These are phyloP conservation scores for Onthophagus taurus DNA, from an alignment of 1,140 invertebrate species.

Conservation along the genomic window DNA sequence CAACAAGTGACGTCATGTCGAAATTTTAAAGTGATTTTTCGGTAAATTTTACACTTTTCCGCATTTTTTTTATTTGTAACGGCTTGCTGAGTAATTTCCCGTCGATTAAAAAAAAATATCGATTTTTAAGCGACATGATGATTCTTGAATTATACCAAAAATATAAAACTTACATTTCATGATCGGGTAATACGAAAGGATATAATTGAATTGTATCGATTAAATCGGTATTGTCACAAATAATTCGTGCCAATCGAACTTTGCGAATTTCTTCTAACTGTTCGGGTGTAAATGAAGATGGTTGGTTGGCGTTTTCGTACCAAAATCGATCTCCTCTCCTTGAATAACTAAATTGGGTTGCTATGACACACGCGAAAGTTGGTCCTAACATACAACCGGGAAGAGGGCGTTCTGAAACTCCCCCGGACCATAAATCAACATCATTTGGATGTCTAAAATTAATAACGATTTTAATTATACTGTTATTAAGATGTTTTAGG, in stretches of 20 bases:
- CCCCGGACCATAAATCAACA: constrained; percentile 87
- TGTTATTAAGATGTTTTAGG: background rate
- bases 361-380: constrained; percentile 93
- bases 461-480: constrained; percentile 9
- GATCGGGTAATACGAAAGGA: constrained; percentile 85
- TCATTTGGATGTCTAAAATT: constrained; percentile 64
- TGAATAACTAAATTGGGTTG: constrained; percentile 88
- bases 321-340: constrained; percentile 91
- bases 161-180: constrained; percentile 86
- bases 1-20: too few species aligned
- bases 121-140: too few species aligned
- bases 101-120: too few species aligned
- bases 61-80: too few species aligned
- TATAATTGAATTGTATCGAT: constrained; percentile 88
- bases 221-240: constrained; percentile 93
- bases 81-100: too few species aligned
- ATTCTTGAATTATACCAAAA: too few species aligned
- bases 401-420: constrained; percentile 79
- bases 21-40: too few species aligned
- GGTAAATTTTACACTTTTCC: too few species aligned
- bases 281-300: constrained; percentile 81
- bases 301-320: constrained; percentile 89
- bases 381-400: constrained; percentile 86
- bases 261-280: constrained; percentile 89
- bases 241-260: constrained; percentile 70